Percentiles rank a stretch among this genome's conserved stretches.
Evolutionary conservation across 2,888 invertebrate genomes (phyloP).

Genomic region (Clusia tigrina): DNA sequence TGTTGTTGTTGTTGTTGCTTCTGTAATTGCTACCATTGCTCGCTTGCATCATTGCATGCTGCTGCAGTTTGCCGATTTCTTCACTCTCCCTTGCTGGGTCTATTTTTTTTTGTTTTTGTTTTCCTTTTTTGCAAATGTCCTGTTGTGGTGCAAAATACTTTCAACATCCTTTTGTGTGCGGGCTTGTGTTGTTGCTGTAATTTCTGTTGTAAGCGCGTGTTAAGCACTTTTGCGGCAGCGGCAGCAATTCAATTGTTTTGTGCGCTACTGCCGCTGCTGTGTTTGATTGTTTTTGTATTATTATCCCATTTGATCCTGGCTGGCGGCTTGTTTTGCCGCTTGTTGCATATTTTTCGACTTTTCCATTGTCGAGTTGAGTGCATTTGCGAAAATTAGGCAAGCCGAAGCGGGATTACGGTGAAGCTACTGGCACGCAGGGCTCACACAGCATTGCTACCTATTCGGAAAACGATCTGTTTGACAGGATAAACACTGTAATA

Average conservation of each 20-base stretch:
- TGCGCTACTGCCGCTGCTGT: not conserved
- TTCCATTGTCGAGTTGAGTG: not conserved
- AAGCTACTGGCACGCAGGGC: not conserved
- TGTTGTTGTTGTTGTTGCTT: not conserved
- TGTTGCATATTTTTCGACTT: conserved; percentile 25
- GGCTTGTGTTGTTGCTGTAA: not conserved
- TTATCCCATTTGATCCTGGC: not conserved
- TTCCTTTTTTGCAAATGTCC: not conserved
- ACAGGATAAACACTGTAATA: conserved; percentile 3
- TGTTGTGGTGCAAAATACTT: not conserved
- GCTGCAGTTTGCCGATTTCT: too few relatives aligned
- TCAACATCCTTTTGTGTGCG: not conserved
- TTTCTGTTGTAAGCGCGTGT: conserved; percentile 4
- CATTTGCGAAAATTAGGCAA: not conserved
- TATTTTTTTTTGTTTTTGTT: too few relatives aligned
- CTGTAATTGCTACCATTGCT: not conserved
- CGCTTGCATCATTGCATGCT: not conserved
- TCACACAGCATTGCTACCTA: not conserved
- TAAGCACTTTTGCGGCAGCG: not conserved
- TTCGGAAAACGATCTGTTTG: not conserved
- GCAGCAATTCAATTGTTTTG: not conserved
- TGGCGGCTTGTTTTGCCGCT: not conserved
- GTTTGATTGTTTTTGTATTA: not conserved
- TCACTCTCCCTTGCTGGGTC: too few relatives aligned
- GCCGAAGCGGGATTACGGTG: not conserved